Evolutionary conservation across 2,888 invertebrate genomes (phyloP).

Genomic region (Drosophila limbata): DNA sequence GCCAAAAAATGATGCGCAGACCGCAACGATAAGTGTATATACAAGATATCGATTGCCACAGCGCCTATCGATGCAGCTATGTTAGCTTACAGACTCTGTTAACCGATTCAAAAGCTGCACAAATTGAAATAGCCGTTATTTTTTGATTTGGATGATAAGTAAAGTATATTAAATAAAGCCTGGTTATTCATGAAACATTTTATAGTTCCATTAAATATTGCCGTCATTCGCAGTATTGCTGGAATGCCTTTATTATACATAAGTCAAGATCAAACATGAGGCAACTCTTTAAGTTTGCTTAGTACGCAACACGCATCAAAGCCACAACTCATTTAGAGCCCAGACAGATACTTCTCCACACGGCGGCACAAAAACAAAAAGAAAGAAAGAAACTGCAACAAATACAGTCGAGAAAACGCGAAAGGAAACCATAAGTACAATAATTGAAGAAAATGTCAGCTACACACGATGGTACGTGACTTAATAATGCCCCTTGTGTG

Average conservation of each 20-base stretch:
- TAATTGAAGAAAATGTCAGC: slow-evolving; percentile 80
- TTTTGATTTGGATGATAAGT: slow-evolving; percentile 2
- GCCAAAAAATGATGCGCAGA: slow-evolving; percentile 14
- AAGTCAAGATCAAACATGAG: slow-evolving; percentile 15
- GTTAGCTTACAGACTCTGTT: slow-evolving; percentile 34
- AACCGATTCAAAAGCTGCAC: neutral
- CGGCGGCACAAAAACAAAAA: slow-evolving; percentile 13
- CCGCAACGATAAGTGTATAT: slow-evolving; percentile 1
- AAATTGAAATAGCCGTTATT: slow-evolving; percentile 11
- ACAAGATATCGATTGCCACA: slow-evolving; percentile 22
- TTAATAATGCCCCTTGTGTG: slow-evolving; percentile 72
- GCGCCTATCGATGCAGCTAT: neutral
- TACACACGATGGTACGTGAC: slow-evolving; percentile 74
- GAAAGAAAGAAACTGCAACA: slow-evolving; percentile 25
- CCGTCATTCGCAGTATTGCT: neutral
- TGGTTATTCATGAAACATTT: neutral
- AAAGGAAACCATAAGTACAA: slow-evolving; percentile 75
- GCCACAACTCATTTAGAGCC: slow-evolving; percentile 69
- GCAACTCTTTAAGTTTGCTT: slow-evolving; percentile 39
- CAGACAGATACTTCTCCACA: slow-evolving; percentile 43
- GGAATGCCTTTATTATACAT: neutral
- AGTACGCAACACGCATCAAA: slow-evolving; percentile 44
- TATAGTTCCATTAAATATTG: neutral
- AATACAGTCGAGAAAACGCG: slow-evolving; percentile 60
- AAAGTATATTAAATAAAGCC: neutral